Percentiles rank a stretch among this genome's conserved stretches.
Conservation (phyloP, 2,113 vertebrate genomes). For the Platycercus adscitus region DNA sequence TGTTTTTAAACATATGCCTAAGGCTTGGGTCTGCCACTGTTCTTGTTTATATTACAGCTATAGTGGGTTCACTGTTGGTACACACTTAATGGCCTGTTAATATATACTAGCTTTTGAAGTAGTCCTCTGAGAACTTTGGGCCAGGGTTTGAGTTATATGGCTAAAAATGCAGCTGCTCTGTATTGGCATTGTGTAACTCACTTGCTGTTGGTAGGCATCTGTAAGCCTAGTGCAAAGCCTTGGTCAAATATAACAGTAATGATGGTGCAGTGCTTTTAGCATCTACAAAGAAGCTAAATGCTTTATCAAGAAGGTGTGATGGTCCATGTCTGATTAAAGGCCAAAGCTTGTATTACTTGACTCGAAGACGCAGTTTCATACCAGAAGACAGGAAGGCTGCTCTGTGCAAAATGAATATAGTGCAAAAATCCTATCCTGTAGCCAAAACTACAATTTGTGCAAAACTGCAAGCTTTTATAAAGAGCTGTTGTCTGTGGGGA, state of each 20-base stretch:
- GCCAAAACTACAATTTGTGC: background rate
- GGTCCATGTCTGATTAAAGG: background rate
- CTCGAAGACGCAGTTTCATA: accelerated
- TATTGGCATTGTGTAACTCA: background rate
- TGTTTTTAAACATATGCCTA: background rate
- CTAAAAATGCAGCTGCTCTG: background rate
- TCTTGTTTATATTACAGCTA: background rate
- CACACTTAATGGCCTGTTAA: background rate
- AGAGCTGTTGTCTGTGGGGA: background rate
- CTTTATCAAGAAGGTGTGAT: background rate
- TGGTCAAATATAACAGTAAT: background rate
- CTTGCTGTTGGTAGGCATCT: background rate
- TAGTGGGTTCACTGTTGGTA: background rate
- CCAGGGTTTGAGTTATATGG: background rate
- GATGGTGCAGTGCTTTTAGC: background rate
- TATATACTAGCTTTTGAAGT: background rate
- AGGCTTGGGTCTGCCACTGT: background rate
- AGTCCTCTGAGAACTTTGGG: background rate
- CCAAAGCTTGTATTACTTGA: background rate
- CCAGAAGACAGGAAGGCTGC: background rate
- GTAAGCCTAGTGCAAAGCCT: background rate
- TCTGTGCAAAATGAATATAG: background rate
- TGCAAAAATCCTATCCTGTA: background rate
- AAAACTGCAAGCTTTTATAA: background rate
- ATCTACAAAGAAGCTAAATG: background rate